phyloP scores from a whole-genome alignment of 2,888 invertebrate genomes.

The Callyntrura guangdongensis region DNA sequence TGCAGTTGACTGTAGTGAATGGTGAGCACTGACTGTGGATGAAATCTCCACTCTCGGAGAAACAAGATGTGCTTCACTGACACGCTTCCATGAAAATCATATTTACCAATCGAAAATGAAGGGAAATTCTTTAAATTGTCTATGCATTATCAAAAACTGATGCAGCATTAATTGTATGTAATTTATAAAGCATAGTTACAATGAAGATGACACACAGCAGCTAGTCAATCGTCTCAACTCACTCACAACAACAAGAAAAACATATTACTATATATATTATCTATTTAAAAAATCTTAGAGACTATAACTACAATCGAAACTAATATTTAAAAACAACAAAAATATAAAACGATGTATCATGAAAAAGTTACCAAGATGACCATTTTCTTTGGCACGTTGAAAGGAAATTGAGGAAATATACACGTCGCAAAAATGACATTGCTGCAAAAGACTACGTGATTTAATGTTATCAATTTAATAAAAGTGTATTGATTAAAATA shows the following conservation, averaged over 20 bases:
- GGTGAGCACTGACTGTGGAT: slow-evolving; percentile 39
- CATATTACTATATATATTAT: slow-evolving; percentile 26
- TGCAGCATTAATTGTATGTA: slow-evolving; percentile 33
- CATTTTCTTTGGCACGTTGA: slow-evolving; percentile 29
- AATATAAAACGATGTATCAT: not conserved
- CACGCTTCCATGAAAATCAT: slow-evolving; percentile 45
- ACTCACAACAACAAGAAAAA: slow-evolving; percentile 38
- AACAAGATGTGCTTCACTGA: slow-evolving; percentile 28
- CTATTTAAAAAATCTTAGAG: slow-evolving; percentile 19
- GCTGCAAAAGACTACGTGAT: no score
- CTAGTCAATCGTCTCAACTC: slow-evolving; percentile 77
- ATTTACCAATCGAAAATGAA: slow-evolving; percentile 40
- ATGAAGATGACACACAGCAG: slow-evolving; percentile 68
- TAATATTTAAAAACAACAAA: slow-evolving; percentile 1
- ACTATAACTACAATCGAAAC: not conserved
- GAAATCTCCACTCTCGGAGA: not conserved
- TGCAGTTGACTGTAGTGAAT: no score
- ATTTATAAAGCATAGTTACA: slow-evolving; percentile 45
- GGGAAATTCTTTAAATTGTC: slow-evolving; percentile 8
- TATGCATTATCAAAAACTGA: slow-evolving; percentile 16
- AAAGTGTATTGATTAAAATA: no score
- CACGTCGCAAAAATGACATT: no score
- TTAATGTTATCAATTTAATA: no score
- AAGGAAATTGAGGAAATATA: no score
- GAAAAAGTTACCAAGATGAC: slow-evolving; percentile 69